Evolutionary conservation across 1,140 invertebrate species (phyloP).

Genomic region (Bombus polaris): DNA sequence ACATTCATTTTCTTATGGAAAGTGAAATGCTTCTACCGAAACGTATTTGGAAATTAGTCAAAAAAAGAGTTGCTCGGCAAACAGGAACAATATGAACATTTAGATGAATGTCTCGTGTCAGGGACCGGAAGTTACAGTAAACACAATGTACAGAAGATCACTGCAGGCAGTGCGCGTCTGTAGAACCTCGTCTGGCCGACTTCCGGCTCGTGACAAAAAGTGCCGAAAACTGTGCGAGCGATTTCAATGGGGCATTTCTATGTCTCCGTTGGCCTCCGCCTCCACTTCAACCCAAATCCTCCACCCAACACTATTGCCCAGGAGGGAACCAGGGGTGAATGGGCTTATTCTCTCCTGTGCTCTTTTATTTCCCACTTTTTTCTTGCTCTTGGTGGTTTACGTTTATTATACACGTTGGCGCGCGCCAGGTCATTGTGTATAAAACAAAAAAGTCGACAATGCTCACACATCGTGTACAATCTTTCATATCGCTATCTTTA

Average conservation of each 20-base stretch:
- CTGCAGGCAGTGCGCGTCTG: slow-evolving; percentile 49
- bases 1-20: not conserved
- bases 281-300: slow-evolving; percentile 46
- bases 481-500: slow-evolving; percentile 38
- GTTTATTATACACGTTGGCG: slow-evolving; percentile 66
- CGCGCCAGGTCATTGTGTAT: slow-evolving; percentile 64
- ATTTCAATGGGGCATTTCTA: slow-evolving; percentile 60
- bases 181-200: slow-evolving; percentile 74
- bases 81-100: not conserved
- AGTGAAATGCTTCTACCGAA: not conserved
- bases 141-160: slow-evolving; percentile 47
- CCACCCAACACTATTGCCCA: not conserved
- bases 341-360: slow-evolving; percentile 65
- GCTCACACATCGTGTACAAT: slow-evolving; percentile 54
- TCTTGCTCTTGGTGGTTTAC: slow-evolving; percentile 44
- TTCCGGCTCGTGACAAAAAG: slow-evolving; percentile 75
- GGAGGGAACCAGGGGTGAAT: slow-evolving; percentile 57
- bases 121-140: slow-evolving; percentile 54
- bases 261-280: slow-evolving; percentile 45
- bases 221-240: slow-evolving; percentile 63
- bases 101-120: slow-evolving; percentile 36
- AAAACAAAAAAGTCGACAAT: slow-evolving; percentile 56
- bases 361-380: slow-evolving; percentile 55
- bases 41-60: not conserved
- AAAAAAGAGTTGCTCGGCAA: no score